phyloP scores from a whole-genome alignment of 2,888 invertebrate genomes.

The Scotopteryx bipunctaria region DNA sequence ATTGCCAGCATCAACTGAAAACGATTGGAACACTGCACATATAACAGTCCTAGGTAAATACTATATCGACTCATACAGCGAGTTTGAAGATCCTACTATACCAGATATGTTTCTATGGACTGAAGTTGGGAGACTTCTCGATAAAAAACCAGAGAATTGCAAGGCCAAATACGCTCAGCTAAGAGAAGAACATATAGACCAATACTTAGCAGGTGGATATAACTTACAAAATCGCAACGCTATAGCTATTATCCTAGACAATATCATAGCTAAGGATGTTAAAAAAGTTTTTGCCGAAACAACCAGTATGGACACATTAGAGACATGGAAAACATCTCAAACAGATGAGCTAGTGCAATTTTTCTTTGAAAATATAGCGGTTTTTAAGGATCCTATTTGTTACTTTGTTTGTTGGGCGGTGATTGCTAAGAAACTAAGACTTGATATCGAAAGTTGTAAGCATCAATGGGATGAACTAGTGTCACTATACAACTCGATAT shows the following conservation, averaged over 20 bases:
- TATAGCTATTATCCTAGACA: constrained; percentile 64
- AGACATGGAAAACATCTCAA: constrained; percentile 51
- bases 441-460: constrained; percentile 49
- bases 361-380: constrained; percentile 62
- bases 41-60: constrained; percentile 68
- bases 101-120: constrained; percentile 73
- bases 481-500: constrained; percentile 57
- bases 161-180: constrained; percentile 57
- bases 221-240: constrained; percentile 55
- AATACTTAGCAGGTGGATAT: constrained; percentile 54
- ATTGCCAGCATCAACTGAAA: constrained; percentile 3
- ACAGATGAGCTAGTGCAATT: constrained; percentile 64
- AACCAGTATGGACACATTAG: constrained; percentile 30
- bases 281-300: constrained; percentile 46
- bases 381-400: constrained; percentile 68
- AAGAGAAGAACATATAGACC: constrained; percentile 54
- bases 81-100: constrained; percentile 68
- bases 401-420: constrained; percentile 69
- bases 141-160: constrained; percentile 62
- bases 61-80: constrained; percentile 69
- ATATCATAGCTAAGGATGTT: constrained; percentile 64
- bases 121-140: constrained; percentile 67
- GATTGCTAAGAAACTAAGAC: constrained; percentile 52
- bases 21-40: constrained; percentile 63
- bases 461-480: constrained; percentile 65